Conservation (phyloP, 30 jellyfish, hydroid and myxozoan genomes). For the Aurelia aurita complex sp. Pacific region DNA sequence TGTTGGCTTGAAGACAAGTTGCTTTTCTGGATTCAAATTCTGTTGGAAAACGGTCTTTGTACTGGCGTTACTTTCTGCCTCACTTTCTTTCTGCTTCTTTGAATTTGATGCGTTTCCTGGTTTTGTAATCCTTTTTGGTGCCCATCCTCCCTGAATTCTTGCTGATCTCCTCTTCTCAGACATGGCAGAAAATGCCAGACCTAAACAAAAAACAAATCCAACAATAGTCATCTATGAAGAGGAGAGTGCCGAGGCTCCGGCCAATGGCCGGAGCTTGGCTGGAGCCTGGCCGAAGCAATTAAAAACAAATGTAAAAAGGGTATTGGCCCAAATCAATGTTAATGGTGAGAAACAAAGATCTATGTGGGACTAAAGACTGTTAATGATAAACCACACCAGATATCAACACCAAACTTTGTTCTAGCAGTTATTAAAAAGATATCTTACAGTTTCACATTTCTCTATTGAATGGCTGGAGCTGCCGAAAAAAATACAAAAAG, state of each 20-base stretch:
- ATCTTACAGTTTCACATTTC: too few species aligned
- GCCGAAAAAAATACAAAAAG: too few species aligned
- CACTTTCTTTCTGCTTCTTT: neutral
- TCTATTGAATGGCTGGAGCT: too few species aligned
- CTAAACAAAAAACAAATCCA: neutral
- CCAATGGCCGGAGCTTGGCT: too few species aligned
- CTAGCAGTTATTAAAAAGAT: too few species aligned
- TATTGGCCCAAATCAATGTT: too few species aligned
- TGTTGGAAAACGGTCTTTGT: neutral
- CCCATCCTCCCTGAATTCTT: conserved; percentile 79
- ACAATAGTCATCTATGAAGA: neutral
- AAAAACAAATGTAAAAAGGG: too few species aligned
- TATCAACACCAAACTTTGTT: too few species aligned
- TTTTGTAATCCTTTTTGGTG: conserved; percentile 33
- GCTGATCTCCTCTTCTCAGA: conserved; percentile 62
- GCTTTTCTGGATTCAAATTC: neutral
- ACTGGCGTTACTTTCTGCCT: neutral
- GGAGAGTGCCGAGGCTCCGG: neutral
- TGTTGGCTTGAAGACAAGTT: conserved; percentile 53
- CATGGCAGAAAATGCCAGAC: conserved; percentile 3
- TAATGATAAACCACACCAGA: too few species aligned
- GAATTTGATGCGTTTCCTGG: neutral
- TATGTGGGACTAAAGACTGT: too few species aligned
- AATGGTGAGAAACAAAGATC: too few species aligned
- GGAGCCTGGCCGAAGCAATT: too few species aligned